These are phyloP conservation scores for Bos indicus DNA, from an alignment of 2,113 vertebrate genomes.

Conservation along the genomic window DNA sequence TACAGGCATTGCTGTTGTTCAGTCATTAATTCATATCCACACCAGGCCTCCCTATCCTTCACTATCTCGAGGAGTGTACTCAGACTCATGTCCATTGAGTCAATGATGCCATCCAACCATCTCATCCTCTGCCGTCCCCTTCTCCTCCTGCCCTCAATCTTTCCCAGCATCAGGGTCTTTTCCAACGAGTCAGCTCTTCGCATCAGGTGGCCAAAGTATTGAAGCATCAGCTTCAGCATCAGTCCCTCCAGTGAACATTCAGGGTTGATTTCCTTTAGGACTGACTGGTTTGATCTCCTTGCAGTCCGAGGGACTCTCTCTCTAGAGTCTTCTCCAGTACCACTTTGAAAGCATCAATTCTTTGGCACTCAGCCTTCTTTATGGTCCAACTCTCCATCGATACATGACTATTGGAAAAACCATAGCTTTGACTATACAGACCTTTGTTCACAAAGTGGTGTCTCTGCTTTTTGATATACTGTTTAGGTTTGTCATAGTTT, in stretches of 20 bases:
- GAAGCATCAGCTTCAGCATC: neutral
- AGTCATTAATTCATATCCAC: neutral
- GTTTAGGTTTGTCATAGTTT: neutral
- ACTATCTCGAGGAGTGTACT: neutral
- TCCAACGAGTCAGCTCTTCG: neutral
- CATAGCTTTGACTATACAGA: neutral
- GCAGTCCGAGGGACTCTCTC: neutral
- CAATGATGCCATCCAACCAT: neutral
- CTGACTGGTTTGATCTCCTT: neutral
- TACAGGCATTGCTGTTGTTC: neutral
- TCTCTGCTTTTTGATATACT: neutral
- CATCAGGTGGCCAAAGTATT: neutral
- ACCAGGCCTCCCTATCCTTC: neutral
- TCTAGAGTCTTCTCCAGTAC: neutral
- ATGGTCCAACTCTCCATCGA: neutral
- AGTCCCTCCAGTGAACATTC: neutral
- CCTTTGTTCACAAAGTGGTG: neutral
- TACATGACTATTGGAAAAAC: neutral
- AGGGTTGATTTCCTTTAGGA: neutral
- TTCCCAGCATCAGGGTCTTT: neutral
- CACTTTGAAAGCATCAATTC: neutral
- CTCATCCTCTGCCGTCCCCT: neutral
- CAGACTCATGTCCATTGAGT: neutral
- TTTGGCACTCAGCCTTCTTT: neutral
- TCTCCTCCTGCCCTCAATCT: neutral